These are phyloP conservation scores for Ciconia boyciana DNA, from an alignment of 2,113 vertebrate species.

Conservation along the genomic window DNA sequence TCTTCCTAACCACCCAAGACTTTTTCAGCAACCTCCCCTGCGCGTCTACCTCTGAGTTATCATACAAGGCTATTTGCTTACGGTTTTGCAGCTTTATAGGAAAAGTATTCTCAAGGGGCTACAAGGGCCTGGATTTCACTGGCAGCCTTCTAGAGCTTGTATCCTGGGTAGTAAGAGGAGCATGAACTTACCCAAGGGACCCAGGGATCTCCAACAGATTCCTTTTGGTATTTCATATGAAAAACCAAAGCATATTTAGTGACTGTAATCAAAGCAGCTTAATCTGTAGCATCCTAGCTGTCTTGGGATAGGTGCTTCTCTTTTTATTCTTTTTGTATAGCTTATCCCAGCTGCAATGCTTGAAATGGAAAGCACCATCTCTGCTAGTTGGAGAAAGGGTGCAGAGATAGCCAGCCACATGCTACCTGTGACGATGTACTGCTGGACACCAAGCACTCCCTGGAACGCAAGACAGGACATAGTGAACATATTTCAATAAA, in stretches of 20 bases:
- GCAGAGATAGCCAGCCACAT: neutral
- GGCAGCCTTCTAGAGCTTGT: conserved; percentile 52
- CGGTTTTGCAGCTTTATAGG: conserved; percentile 44
- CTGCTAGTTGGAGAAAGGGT: neutral
- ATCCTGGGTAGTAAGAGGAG: conserved; percentile 11
- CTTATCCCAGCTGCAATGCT: neutral
- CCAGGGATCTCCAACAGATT: neutral
- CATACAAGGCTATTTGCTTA: neutral
- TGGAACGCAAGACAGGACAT: neutral
- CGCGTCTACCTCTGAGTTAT: neutral
- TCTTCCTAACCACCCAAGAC: neutral
- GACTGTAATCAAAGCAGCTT: conserved; percentile 18
- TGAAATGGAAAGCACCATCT: neutral
- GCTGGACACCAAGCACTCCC: neutral
- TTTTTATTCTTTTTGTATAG: conserved; percentile 23
- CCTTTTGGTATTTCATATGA: conserved; percentile 17
- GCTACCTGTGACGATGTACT: accelerated
- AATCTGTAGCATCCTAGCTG: neutral
- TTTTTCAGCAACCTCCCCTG: neutral
- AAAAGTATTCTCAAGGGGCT: neutral
- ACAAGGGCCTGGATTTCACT: conserved; percentile 37
- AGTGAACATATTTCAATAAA: neutral
- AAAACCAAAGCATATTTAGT: conserved; percentile 60
- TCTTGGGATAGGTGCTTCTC: conserved; percentile 12
- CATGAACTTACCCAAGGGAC: neutral